Evolutionary conservation across 2,113 vertebrate species (phyloP).

Genomic region (Siniperca chuatsi): DNA sequence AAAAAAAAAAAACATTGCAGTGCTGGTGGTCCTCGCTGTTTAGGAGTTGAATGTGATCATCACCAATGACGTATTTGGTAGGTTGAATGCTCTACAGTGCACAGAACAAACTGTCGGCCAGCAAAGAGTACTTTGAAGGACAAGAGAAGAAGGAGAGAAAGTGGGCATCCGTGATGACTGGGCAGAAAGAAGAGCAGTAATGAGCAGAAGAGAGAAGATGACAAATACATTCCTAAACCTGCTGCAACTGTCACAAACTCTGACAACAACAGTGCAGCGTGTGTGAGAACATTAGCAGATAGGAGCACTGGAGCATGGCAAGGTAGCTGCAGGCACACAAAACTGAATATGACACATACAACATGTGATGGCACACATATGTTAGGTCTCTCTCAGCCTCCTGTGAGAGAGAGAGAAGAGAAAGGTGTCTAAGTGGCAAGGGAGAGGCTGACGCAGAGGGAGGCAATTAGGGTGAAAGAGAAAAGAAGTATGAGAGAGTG

Average conservation of each 20-base stretch:
- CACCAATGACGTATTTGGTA: neutral
- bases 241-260: constrained; percentile 11
- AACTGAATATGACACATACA: constrained; percentile 24
- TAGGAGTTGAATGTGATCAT: neutral
- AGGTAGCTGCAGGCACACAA: neutral
- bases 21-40: neutral
- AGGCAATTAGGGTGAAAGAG: constrained; percentile 58
- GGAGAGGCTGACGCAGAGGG: constrained; percentile 43
- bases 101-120: neutral
- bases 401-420: neutral
- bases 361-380: constrained; percentile 46
- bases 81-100: neutral
- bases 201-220: neutral
- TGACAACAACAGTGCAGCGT: constrained; percentile 13
- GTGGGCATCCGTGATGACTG: neutral
- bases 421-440: constrained; percentile 37
- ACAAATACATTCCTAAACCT: constrained; percentile 23
- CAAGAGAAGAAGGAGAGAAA: neutral
- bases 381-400: constrained; percentile 26
- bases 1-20: neutral
- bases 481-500: constrained; percentile 25
- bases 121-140: neutral
- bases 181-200: neutral
- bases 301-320: constrained; percentile 7
- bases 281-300: constrained; percentile 14